Evolutionary conservation across 2,888 invertebrate species (phyloP).

Genomic region (Agrotis segetum): DNA sequence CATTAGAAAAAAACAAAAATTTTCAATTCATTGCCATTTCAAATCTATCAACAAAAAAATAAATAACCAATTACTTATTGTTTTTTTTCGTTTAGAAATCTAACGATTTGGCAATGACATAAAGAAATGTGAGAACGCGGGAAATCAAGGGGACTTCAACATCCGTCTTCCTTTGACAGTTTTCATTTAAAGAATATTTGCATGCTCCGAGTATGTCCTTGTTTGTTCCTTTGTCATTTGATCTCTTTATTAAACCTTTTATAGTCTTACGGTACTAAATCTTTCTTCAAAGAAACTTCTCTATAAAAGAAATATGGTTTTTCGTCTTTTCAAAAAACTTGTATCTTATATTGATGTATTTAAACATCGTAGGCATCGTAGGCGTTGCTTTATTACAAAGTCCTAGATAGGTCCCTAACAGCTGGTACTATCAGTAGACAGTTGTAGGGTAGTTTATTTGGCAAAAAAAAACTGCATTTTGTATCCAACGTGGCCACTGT

Average conservation of each 20-base stretch:
- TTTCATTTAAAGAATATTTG: constrained; percentile 28
- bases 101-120: constrained; percentile 23
- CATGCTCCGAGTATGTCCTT: not conserved
- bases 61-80: not conserved
- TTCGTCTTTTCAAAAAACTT: no score
- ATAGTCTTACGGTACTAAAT: not conserved
- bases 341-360: not conserved
- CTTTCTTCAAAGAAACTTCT: not conserved
- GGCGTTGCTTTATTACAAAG: no score
- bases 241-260: not conserved
- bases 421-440: no score
- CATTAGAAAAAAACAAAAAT: no score
- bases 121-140: constrained; percentile 15
- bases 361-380: not conserved
- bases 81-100: constrained; percentile 4
- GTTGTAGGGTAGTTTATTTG: no score
- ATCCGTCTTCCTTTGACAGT: constrained; percentile 38
- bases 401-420: no score
- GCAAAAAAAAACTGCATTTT: no score
- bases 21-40: no score
- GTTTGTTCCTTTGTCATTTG: constrained; percentile 5
- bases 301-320: not conserved
- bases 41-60: no score
- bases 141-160: constrained; percentile 28
- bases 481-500: no score